A percentile compares a stretch with the other conserved stretches of the same genome.
Evolutionary conservation across 2,888 invertebrate genomes (phyloP).

Genomic region (Mimachlamys varia): DNA sequence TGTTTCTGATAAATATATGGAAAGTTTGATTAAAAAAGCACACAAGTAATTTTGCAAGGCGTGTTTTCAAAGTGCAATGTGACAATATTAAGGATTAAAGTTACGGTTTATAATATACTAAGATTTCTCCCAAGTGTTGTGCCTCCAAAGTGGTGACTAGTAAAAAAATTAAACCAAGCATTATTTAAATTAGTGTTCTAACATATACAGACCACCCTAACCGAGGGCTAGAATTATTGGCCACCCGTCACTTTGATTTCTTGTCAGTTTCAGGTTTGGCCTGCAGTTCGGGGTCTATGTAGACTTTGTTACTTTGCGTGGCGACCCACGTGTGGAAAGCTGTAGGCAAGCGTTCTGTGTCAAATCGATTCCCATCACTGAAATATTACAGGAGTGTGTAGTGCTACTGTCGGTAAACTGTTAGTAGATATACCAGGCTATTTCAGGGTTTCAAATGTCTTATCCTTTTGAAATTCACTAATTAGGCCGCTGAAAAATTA

Average conservation of each 20-base stretch:
- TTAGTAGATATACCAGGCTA: neutral
- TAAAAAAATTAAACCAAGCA: neutral
- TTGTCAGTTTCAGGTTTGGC: neutral
- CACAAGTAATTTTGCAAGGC: neutral
- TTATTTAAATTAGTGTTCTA: too few species aligned
- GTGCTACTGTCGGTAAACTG: neutral
- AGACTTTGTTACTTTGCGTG: conserved; percentile 59
- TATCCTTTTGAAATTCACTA: neutral
- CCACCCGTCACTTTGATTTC: neutral
- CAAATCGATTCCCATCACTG: conserved; percentile 61
- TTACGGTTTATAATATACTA: neutral
- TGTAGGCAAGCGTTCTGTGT: conserved; percentile 53
- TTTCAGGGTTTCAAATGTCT: neutral
- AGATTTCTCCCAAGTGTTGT: neutral
- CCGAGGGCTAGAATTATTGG: neutral
- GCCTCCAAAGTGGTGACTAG: neutral
- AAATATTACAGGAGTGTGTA: conserved; percentile 44
- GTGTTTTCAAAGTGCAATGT: neutral
- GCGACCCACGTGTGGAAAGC: conserved; percentile 64
- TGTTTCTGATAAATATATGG: neutral
- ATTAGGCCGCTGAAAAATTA: neutral
- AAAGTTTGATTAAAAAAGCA: neutral
- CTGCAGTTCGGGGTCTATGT: conserved; percentile 12
- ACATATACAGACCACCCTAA: conserved; percentile 32
- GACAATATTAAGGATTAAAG: neutral